Conservation (phyloP, 2,888 invertebrate species). For the Dasypogon diadema region DNA sequence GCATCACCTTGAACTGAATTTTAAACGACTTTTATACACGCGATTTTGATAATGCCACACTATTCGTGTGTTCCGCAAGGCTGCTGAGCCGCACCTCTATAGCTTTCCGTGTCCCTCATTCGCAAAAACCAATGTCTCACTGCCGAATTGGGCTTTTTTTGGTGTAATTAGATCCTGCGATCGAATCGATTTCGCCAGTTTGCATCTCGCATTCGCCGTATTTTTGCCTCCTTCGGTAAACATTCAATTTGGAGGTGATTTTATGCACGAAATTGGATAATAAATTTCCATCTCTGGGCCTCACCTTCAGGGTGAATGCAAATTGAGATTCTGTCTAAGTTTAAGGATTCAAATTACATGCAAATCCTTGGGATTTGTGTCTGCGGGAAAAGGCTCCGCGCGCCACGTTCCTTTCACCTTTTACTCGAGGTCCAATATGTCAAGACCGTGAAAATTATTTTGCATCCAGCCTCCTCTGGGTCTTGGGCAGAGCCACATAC, state of each 20-base stretch:
- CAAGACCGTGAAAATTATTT: too few relatives aligned
- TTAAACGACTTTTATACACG: constrained; percentile 22
- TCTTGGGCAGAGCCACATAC: not conserved
- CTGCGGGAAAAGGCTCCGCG: not conserved
- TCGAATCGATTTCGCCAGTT: too few relatives aligned
- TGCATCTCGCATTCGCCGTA: too few relatives aligned
- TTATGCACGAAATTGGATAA: constrained; percentile 40
- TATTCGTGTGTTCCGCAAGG: constrained; percentile 19
- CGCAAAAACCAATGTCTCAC: not conserved
- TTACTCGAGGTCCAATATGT: too few relatives aligned
- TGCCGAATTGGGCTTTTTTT: not conserved
- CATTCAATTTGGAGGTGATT: constrained; percentile 26
- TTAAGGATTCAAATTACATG: constrained; percentile 41
- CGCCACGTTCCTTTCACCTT: not conserved
- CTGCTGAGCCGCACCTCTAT: not conserved
- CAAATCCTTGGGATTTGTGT: constrained; percentile 37
- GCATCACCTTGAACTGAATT: constrained; percentile 31
- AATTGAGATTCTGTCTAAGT: constrained; percentile 46
- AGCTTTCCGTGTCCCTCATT: not conserved
- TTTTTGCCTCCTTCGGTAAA: not conserved
- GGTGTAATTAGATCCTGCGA: constrained; percentile 9
- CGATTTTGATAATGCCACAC: not conserved
- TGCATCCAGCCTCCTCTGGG: too few relatives aligned
- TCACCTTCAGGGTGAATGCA: constrained; percentile 8
- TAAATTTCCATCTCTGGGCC: constrained; percentile 10